Conservation (phyloP, 2,113 vertebrate species). For the Edolisoma coerulescens region DNA sequence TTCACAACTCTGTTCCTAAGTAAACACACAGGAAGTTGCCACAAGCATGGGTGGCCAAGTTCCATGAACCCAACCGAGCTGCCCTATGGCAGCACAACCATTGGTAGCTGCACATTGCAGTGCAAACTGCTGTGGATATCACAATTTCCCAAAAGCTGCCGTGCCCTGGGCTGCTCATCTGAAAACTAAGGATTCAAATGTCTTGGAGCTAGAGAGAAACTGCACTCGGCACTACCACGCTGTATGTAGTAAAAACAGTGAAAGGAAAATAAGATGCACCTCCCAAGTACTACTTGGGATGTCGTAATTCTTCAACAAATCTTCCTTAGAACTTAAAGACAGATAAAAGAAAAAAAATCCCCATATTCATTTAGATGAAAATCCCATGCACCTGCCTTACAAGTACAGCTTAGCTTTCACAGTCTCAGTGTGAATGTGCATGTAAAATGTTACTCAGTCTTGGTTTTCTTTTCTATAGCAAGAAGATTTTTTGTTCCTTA, state of each 20-base stretch:
- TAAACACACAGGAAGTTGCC: background rate
- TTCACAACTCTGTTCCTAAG: background rate
- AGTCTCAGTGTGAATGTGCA: background rate
- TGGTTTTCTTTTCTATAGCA: background rate
- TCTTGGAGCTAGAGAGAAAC: background rate
- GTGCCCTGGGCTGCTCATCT: background rate
- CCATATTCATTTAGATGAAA: background rate
- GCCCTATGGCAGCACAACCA: rapidly evolving
- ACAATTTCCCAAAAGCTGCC: background rate
- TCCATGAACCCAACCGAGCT: background rate
- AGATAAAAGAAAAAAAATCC: background rate
- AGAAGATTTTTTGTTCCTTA: background rate
- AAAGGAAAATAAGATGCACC: background rate
- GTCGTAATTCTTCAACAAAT: background rate
- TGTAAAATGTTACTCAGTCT: background rate
- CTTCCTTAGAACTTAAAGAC: background rate
- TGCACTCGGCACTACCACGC: background rate
- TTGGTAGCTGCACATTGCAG: background rate
- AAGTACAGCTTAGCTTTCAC: background rate
- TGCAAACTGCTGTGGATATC: background rate
- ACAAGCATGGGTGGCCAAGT: background rate
- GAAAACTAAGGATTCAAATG: background rate
- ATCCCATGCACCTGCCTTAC: background rate
- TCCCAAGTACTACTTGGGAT: background rate
- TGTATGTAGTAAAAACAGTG: background rate